These are phyloP conservation scores for Marmota flaviventris DNA, from an alignment of 2,113 vertebrate species.

Conservation along the genomic window DNA sequence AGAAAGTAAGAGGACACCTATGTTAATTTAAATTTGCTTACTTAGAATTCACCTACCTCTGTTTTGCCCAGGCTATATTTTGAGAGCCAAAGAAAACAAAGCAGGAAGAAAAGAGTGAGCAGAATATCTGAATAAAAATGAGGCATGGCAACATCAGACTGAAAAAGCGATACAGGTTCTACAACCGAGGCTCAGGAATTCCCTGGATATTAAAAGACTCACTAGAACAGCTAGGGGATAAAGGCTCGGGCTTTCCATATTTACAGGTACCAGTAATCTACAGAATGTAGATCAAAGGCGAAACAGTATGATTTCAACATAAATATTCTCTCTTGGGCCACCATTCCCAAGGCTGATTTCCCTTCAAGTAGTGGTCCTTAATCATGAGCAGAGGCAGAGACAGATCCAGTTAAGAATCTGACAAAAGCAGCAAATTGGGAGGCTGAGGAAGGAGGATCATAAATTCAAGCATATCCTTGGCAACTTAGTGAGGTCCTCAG, in stretches of 20 bases:
- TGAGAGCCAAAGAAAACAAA: background rate
- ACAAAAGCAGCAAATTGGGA: too few relatives aligned
- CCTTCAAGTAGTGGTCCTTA: background rate
- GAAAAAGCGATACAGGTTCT: background rate
- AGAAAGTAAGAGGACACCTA: background rate
- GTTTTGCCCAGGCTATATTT: background rate
- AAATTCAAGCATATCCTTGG: background rate
- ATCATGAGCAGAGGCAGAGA: background rate
- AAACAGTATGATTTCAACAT: background rate
- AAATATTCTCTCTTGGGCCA: background rate
- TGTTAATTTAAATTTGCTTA: background rate
- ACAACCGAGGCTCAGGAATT: background rate
- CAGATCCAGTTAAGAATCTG: too few relatives aligned
- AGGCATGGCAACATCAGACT: background rate
- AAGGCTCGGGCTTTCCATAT: background rate
- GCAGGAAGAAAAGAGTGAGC: background rate
- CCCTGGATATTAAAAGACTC: background rate
- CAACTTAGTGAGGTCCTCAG: background rate
- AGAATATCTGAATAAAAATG: background rate
- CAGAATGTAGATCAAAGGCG: background rate
- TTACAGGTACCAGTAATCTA: background rate
- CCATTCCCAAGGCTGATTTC: background rate
- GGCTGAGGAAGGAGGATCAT: background rate
- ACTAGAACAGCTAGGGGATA: background rate
- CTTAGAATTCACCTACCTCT: background rate